Evolutionary conservation across 2,888 invertebrate genomes (phyloP), one percentile per base, ranked within the genome.

Genomic region (Patella depressa): DNA sequence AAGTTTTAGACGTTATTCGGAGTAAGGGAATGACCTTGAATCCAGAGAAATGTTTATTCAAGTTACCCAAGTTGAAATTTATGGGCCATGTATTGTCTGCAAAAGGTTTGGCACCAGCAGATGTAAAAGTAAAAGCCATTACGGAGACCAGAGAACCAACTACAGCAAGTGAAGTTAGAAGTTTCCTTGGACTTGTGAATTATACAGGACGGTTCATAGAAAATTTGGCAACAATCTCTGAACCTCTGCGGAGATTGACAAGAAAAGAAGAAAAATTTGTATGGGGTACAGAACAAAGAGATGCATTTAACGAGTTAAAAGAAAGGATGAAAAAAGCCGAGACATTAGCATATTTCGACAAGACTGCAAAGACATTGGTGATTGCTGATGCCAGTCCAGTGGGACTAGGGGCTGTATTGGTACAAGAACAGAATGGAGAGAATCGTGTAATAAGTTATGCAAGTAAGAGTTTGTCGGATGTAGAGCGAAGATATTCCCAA

Each of bases 401-500:
- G 2, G 80, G 83, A 2, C 34, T 82, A 53, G 81, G 79, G 1
- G 78, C 76, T 11, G 74, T 82, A 54, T 74, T 82, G 1, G 74
- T 80, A 14, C 81, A 83, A 71, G 45, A 79, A 53, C 80, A 82
- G 53, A 72, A 72, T 45, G 79, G 74, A 45, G 78, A 78, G 29
- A 75, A 29, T 14, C 34, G 79, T 9, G 78, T 80, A 11, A 77
- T 84, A 17, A 59, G 75, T 53, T 84, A 80, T 55, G 81, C 82
- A 19, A 79, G 79, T 29, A 53, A 73, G 12, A 76, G 73, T 17
- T 74, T 81, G 71, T 75, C 57, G 2, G 79, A 79, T 71, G 65
- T 78, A 24, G 82, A 84, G 57, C 71, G 71, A 17, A 53, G 79
- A 53, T 82, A 80, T 34, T 83, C 80, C 14, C 82, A 83, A 71